phyloP scores from a whole-genome alignment of 2,113 vertebrate species.

The Ammospiza caudacuta region DNA sequence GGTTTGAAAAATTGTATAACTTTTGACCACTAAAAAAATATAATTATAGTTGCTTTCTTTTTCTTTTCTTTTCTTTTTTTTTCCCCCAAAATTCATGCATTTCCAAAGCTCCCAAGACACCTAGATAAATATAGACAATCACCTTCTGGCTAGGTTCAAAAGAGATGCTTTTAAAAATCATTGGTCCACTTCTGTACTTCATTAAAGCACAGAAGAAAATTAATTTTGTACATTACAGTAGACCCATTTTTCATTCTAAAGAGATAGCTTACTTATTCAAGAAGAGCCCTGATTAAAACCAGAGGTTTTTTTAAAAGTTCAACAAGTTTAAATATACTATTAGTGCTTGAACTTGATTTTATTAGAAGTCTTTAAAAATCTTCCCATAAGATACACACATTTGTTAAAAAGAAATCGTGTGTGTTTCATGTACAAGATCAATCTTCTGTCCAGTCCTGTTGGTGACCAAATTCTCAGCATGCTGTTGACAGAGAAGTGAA shows the following conservation, averaged over 20 bases:
- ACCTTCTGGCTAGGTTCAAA: not conserved
- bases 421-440: not conserved
- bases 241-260: not conserved
- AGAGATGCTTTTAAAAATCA: not conserved
- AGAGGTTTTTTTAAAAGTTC: not conserved
- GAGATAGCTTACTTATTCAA: conserved; percentile 11
- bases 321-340: conserved; percentile 56
- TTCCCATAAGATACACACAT: not conserved
- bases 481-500: not conserved
- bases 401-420: conserved; percentile 8
- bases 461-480: not conserved
- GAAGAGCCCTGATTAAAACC: conserved; percentile 13
- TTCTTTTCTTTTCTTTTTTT: not conserved
- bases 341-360: conserved; percentile 48
- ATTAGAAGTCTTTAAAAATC: conserved; percentile 51
- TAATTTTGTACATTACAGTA: not conserved
- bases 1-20: not conserved
- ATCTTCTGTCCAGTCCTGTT: not conserved
- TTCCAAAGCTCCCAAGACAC: not conserved
- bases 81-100: not conserved
- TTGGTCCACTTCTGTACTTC: not conserved
- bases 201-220: not conserved
- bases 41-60: not conserved
- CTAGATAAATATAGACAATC: not conserved
- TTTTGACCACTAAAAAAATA: not conserved